Base-by-base conservation (phyloP, 2,113 vertebrate genomes). In the Camarhynchus parvulus region DNA sequence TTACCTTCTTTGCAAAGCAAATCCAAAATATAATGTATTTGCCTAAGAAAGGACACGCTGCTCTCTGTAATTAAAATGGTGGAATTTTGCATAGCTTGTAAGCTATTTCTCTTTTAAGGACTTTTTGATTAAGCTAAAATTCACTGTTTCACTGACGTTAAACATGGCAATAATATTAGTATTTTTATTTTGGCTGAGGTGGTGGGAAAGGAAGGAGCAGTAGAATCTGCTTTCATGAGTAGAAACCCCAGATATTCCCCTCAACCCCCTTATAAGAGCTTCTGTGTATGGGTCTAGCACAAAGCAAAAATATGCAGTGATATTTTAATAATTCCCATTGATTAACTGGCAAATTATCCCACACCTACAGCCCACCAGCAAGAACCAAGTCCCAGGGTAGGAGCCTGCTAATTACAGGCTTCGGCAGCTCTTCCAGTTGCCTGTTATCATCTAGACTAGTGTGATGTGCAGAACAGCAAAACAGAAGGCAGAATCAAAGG, bases 251-350 rank as follows among this genome's bases (percentile, higher is more conserved):
- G 49, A 78, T 46, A 64, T 5, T 82, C 6, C 42, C 35, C 22
- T 17, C 30, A 33, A 20, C 15, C 19, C 35, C 56, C 25, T 42
- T 41, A 9, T 19, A 72, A 62, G 27, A 70, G 30, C 37, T 77
- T 53, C 55, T 75, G 41, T 76, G 53, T 69, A 83, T 0, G 1
- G 35, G 9, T 87, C 63, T 76, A 89, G 39, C 2, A 21, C 64
- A 89, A 85, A 75, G 74, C 66, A 91, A 91, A 95, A 90, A 69
- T 88, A 69, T 63, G 55, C 76, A 67, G 41, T 30, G 19, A 31
- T 90, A 83, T 93, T 96, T 97, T 94, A 93, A 94, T 96, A 96
- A 95, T 94, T 94, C 94, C 63, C 55, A 94, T 91, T 94, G 95
- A 97, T 94, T 95, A 91, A 92, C 50, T 86, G 47, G 79, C 63